Percentiles rank a stretch among this genome's conserved stretches.
Conservation (phyloP, 2,888 invertebrate genomes). For the Nemotelus pantherinus region DNA sequence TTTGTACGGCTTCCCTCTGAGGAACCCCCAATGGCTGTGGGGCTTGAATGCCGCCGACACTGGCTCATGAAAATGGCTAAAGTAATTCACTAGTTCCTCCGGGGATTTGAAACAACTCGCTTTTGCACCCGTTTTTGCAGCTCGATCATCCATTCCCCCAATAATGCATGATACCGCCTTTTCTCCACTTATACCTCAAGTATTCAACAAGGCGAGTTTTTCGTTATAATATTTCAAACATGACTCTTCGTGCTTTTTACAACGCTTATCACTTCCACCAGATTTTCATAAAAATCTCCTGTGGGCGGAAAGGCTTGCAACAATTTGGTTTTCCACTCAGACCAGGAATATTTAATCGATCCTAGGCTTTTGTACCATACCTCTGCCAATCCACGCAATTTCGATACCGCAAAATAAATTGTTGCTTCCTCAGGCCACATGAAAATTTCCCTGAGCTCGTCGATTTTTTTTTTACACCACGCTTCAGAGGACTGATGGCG, state of each 20-base stretch:
- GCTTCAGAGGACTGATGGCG: conserved; percentile 26
- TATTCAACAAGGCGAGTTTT: conserved; percentile 29
- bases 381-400: conserved; percentile 34
- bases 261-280: not conserved
- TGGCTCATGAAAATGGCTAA: conserved; percentile 13
- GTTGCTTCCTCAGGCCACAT: conserved; percentile 40
- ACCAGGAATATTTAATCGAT: conserved; percentile 7
- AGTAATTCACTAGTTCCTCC: conserved; percentile 31
- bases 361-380: conserved; percentile 30
- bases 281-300: no score
- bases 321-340: conserved; percentile 26
- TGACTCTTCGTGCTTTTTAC: conserved; percentile 24
- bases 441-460: conserved; percentile 38
- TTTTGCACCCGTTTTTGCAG: conserved; percentile 40
- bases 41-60: no score
- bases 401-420: conserved; percentile 41
- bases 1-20: no score
- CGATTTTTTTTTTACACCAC: conserved; percentile 41
- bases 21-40: no score
- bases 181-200: conserved; percentile 21
- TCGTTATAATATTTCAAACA: conserved; percentile 37
- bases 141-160: conserved; percentile 38
- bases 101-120: conserved; percentile 19
- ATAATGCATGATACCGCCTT: conserved; percentile 44
- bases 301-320: conserved; percentile 13